Evolutionary conservation across 2,113 vertebrate genomes (phyloP).

Genomic region (Corythoichthys haematopterus): DNA sequence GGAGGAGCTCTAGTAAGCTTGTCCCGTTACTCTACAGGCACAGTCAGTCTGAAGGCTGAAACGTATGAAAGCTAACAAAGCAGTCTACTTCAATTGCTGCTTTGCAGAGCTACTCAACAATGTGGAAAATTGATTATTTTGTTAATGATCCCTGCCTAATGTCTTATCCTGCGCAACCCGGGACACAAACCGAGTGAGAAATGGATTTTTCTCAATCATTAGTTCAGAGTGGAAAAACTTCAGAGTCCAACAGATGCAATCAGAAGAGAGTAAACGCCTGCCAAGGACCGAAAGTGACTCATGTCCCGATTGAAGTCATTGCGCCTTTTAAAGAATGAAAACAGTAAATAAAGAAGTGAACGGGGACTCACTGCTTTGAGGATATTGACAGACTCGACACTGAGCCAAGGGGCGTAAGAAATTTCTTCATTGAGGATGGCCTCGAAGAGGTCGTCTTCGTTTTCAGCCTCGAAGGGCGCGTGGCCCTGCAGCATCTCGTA

Average conservation of each 20-base stretch:
- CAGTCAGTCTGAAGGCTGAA: conserved; percentile 28
- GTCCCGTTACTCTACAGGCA: conserved; percentile 21
- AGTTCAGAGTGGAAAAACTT: conserved; percentile 6
- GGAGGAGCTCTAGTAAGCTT: conserved; percentile 9
- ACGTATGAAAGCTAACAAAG: conserved; percentile 9
- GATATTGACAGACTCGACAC: conserved; percentile 81
- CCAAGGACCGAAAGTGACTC: conserved; percentile 14
- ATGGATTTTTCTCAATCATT: conserved; percentile 28
- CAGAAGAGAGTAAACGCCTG: neutral
- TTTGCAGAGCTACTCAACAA: neutral
- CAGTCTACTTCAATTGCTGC: neutral
- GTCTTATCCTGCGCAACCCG: neutral
- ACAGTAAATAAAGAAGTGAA: neutral
- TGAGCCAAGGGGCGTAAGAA: conserved; percentile 87
- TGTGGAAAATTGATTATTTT: neutral
- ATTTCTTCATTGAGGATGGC: conserved; percentile 93
- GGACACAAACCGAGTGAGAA: conserved; percentile 9
- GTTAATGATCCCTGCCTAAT: conserved; percentile 9
- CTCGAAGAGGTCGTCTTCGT: conserved; percentile 95
- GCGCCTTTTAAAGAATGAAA: neutral
- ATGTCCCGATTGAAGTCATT: conserved; percentile 9
- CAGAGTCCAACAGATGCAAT: neutral
- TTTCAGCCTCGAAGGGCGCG: conserved; percentile 93
- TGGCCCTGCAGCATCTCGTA: conserved; percentile 97
- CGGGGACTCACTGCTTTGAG: conserved; percentile 86